A percentile compares a stretch with the other conserved stretches of the same genome.
These are phyloP conservation scores for Drosophila macrospina DNA, from an alignment of 2,888 invertebrate genomes.

Conservation along the genomic window DNA sequence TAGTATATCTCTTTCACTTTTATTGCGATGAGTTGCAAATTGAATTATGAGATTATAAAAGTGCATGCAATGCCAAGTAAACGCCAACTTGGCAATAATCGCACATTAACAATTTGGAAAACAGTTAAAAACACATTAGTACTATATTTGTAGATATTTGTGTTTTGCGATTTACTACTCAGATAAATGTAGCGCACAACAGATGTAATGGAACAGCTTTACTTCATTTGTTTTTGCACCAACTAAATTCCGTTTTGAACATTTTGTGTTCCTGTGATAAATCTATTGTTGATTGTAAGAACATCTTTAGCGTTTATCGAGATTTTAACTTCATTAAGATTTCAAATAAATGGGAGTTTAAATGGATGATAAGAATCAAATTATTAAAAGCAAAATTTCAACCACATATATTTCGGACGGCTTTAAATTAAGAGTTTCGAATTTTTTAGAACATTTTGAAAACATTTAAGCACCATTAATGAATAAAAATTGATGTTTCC, in stretches of 20 bases:
- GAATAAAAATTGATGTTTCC: neutral
- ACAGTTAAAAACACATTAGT: no score
- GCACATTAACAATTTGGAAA: neutral
- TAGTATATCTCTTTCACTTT: neutral
- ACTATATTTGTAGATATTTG: neutral
- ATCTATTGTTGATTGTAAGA: neutral
- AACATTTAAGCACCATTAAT: conserved; percentile 11
- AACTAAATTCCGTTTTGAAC: neutral
- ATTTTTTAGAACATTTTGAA: neutral
- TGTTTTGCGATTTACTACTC: neutral
- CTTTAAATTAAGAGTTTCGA: neutral
- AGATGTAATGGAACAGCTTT: neutral
- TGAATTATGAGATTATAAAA: neutral
- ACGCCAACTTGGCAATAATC: neutral
- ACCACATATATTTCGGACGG: neutral
- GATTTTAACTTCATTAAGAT: no score
- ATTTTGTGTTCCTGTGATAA: neutral
- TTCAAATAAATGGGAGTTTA: neutral
- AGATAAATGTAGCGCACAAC: no score
- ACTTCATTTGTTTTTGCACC: neutral
- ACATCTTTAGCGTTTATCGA: neutral
- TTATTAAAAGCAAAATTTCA: no score
- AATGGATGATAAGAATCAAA: neutral
- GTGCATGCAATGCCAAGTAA: neutral
- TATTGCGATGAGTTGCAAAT: neutral